phyloP scores from a whole-genome alignment of 2,113 vertebrate genomes.

The Gasterosteus nipponicus region DNA sequence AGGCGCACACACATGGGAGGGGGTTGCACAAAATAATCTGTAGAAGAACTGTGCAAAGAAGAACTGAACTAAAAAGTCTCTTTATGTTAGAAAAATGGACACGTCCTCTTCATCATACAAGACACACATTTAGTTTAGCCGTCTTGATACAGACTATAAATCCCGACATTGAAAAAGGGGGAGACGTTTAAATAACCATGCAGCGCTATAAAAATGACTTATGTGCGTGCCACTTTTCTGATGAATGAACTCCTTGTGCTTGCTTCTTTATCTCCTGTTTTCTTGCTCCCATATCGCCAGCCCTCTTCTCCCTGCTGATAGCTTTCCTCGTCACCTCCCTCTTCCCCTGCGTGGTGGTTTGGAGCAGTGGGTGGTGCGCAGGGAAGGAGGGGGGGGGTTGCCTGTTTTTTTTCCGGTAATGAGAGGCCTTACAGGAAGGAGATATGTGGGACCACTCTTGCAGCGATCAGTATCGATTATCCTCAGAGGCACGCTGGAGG shows the following conservation, averaged over 20 bases:
- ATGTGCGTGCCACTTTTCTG: neutral
- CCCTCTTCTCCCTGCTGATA: constrained; percentile 17
- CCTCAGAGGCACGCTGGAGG: constrained; percentile 34
- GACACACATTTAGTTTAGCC: neutral
- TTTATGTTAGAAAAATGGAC: neutral
- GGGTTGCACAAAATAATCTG: neutral
- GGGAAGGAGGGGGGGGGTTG: neutral
- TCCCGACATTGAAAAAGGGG: neutral
- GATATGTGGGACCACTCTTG: constrained; percentile 71
- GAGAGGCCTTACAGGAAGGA: constrained; percentile 74
- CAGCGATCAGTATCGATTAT: constrained; percentile 81
- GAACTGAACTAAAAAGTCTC: constrained; percentile 2
- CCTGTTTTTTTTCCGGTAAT: constrained; percentile 67
- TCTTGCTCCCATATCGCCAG: constrained; percentile 21
- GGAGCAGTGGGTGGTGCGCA: constrained; percentile 7
- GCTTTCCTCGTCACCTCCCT: constrained; percentile 26
- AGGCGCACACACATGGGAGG: neutral
- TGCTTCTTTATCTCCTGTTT: constrained; percentile 31
- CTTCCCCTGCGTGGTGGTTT: constrained; percentile 16
- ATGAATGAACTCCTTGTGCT: constrained; percentile 34
- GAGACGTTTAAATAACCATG: neutral
- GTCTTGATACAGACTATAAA: neutral
- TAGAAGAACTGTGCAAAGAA: too few species aligned
- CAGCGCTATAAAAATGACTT: neutral
- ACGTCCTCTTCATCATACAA: neutral